Evolutionary conservation across 2,113 vertebrate genomes (phyloP).

Genomic region (Melanostigma gelatinosum): DNA sequence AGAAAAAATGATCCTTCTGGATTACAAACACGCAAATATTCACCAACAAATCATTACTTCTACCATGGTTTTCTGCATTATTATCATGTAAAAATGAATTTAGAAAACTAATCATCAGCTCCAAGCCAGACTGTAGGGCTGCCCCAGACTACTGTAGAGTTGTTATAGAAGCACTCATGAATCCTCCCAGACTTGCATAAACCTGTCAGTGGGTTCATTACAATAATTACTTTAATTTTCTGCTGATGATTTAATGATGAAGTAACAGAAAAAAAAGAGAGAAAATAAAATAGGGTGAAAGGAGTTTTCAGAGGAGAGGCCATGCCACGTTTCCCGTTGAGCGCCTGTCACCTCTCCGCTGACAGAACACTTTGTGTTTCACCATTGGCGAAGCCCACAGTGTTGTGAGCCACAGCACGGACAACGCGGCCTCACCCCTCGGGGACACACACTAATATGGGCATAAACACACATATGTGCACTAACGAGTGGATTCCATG

Average conservation of each 20-base stretch:
- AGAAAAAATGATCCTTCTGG: slow-evolving; percentile 39
- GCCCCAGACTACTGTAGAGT: slow-evolving; percentile 59
- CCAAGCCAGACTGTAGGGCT: slow-evolving; percentile 42
- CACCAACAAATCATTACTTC: slow-evolving; percentile 27
- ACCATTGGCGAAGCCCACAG: slow-evolving; percentile 52
- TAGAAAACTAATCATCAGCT: slow-evolving; percentile 37
- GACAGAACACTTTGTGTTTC: slow-evolving; percentile 68
- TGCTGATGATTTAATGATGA: slow-evolving; percentile 80
- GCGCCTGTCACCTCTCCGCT: slow-evolving; percentile 64
- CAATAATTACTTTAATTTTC: slow-evolving; percentile 81
- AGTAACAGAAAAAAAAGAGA: slow-evolving; percentile 58
- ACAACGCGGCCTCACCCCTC: slow-evolving; percentile 32
- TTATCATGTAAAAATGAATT: slow-evolving; percentile 34
- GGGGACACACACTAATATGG: slow-evolving; percentile 20
- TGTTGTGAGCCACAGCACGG: slow-evolving; percentile 39
- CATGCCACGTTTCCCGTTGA: slow-evolving; percentile 64
- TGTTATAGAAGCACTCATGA: slow-evolving; percentile 70
- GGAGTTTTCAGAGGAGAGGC: slow-evolving; percentile 63
- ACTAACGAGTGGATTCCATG: slow-evolving; percentile 8
- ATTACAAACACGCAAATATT: slow-evolving; percentile 18
- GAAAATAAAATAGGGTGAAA: slow-evolving; percentile 61
- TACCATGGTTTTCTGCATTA: neutral
- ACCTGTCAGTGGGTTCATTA: slow-evolving; percentile 77
- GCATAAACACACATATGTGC: neutral
- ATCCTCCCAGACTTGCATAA: slow-evolving; percentile 72